Conservation (phyloP, 2,797 vertebrate genomes). For the Thaleichthys pacificus region DNA sequence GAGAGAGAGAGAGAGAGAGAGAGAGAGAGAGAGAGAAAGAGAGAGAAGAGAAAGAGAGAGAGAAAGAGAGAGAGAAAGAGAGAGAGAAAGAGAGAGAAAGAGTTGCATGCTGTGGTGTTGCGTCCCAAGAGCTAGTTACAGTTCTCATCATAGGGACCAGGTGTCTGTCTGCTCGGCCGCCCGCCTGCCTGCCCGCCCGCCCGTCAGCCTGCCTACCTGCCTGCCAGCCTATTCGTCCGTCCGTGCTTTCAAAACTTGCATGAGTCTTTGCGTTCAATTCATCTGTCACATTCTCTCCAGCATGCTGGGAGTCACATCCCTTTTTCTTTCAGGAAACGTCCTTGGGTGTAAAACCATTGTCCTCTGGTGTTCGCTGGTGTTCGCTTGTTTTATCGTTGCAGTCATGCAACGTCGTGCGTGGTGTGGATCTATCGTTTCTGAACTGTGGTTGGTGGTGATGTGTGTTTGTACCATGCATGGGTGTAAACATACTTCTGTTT, state of each 20-base stretch:
- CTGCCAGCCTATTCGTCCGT: slow-evolving; percentile 42
- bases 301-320: slow-evolving; percentile 45
- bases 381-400: slow-evolving; percentile 37
- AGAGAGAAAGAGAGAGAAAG: slow-evolving; percentile 57
- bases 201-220: slow-evolving; percentile 44
- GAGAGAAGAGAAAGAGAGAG: slow-evolving; percentile 56
- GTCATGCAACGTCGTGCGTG: slow-evolving; percentile 37
- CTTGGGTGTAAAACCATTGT: slow-evolving; percentile 48
- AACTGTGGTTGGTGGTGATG: slow-evolving; percentile 36
- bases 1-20: slow-evolving; percentile 52
- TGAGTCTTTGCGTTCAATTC: not conserved
- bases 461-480: slow-evolving; percentile 64
- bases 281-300: not conserved
- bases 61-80: slow-evolving; percentile 24
- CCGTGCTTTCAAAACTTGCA: slow-evolving; percentile 44
- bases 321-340: slow-evolving; percentile 35
- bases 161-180: slow-evolving; percentile 75
- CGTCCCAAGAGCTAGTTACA: slow-evolving; percentile 66
- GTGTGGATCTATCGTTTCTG: slow-evolving; percentile 50
- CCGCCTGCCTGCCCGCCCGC: slow-evolving; percentile 48
- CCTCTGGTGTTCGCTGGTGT: slow-evolving; percentile 34
- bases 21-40: slow-evolving; percentile 62
- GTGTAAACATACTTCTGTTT: slow-evolving; percentile 66
- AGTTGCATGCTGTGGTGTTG: slow-evolving; percentile 77
- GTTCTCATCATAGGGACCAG: slow-evolving; percentile 72